Percentiles rank a stretch among this genome's conserved stretches.
phyloP scores from a whole-genome alignment of 2,113 vertebrate species.

The Indicator indicator region DNA sequence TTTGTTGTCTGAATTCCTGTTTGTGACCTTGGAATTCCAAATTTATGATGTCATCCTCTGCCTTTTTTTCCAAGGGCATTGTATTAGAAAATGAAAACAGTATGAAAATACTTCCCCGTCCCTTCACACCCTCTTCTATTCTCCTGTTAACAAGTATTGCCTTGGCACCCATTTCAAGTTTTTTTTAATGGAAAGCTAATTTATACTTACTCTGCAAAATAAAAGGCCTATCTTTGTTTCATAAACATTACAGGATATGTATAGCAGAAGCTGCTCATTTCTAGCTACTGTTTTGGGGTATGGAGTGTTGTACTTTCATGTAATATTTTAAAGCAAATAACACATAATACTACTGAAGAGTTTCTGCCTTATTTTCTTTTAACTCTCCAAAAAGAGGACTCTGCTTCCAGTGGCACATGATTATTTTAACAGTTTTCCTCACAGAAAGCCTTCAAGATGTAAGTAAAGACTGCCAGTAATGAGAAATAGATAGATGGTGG shows the following conservation, averaged over 20 bases:
- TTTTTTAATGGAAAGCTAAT: not conserved
- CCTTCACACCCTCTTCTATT: slow-evolving; percentile 54
- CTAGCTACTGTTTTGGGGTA: not conserved
- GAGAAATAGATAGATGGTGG: not conserved
- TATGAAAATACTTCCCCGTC: slow-evolving; percentile 45
- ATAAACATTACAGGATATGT: not conserved
- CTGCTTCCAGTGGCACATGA: not conserved
- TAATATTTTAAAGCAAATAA: not conserved
- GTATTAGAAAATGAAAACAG: slow-evolving; percentile 70
- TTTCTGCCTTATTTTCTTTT: not conserved
- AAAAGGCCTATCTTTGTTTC: not conserved
- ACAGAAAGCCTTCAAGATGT: not conserved
- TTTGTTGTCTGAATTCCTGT: slow-evolving; percentile 70
- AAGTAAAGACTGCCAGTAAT: not conserved
- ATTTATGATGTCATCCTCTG: slow-evolving; percentile 62
- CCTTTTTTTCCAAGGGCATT: slow-evolving; percentile 65
- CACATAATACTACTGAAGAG: not conserved
- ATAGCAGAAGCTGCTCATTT: not conserved
- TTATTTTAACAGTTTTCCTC: slow-evolving; percentile 8
- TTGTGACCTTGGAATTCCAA: slow-evolving; percentile 69
- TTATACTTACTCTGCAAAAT: not conserved
- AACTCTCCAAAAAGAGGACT: not conserved
- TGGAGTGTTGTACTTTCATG: not conserved
- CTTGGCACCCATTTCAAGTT: not conserved
- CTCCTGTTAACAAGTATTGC: slow-evolving; percentile 8